Base-by-base conservation (phyloP, 2,797 vertebrate species). In the Onychomys leucogaster region DNA sequence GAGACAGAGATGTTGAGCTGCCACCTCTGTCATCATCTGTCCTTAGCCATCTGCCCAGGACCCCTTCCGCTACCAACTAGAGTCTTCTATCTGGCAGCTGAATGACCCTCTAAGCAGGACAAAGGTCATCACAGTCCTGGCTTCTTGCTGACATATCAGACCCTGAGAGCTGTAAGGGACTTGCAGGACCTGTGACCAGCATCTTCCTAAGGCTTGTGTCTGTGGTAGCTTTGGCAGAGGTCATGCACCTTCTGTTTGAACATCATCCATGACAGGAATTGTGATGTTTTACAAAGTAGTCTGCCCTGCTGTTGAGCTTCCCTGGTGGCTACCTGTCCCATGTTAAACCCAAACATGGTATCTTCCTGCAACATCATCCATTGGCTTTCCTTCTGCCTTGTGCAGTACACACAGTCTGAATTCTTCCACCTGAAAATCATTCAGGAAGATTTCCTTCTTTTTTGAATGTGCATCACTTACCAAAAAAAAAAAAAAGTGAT, bases 101-200 rank as follows among this genome's bases (percentile, higher is more conserved):
- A 7, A 27, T 80, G 46, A 27, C 61, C 80, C 65, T 83, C 52
- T 52, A 52, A 94, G 49, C 12, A 82, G 11, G 61, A 16, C 34
- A 14, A 94, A 57, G 49, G 69, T 86, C 86, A 63, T 21, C 32
- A 11, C 1, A 34, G 37, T 9, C 23, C 75, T 59, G 41, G 49
- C 55, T 85, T 78, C 65, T 81, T 90, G 46, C 86, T 88, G 46
- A 81, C 93, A 91, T 82, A 52, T 91, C 49, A 96, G 91, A 75
- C 23, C 43, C 63, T 25, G n/a, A 75, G 61, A n/a, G 2, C 71
- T 81, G 7, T 88, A 63, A 71, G 29, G 7, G 14, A 73, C 23
- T 67, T 65, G 41, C 2, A 63, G 63, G 55, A 82, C 46, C 37
- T 32, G 49, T 34, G 83, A 94, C 69, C 55, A 49, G 43, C 0